These are phyloP conservation scores for Triops cancriformis DNA, from an alignment of 1,140 invertebrate genomes.

Conservation along the genomic window DNA sequence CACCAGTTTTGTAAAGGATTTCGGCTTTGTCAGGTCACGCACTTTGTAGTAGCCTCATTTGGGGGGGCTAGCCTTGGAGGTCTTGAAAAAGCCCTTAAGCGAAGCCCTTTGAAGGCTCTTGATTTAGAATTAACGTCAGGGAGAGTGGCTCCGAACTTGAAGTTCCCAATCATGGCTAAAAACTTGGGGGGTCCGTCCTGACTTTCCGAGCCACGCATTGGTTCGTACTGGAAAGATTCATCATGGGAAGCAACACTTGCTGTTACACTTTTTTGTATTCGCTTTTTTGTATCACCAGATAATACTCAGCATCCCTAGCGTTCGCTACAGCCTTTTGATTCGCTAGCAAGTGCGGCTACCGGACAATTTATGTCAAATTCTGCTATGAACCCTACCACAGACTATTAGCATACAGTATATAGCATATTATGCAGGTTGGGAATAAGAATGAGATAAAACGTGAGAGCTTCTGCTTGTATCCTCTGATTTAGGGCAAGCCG, in stretches of 20 bases:
- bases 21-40: background rate
- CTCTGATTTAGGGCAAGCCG: no score
- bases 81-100: constrained; percentile 6
- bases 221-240: background rate
- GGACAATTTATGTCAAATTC: background rate
- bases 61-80: background rate
- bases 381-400: background rate
- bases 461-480: no score
- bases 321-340: background rate
- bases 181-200: background rate
- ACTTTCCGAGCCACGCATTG: background rate
- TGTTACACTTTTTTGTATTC: background rate
- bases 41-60: background rate
- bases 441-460: no score
- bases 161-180: background rate
- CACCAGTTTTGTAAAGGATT: background rate
- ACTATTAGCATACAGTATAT: background rate
- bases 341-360: background rate
- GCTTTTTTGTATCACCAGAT: background rate
- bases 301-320: background rate
- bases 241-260: background rate
- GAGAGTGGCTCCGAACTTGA: background rate
- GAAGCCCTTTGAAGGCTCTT: background rate
- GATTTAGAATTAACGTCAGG: background rate
- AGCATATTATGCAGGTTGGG: no score